Evolutionary conservation across 2,797 vertebrate genomes (phyloP), one percentile per base, ranked within the genome.

Genomic region (Selene dorsalis): DNA sequence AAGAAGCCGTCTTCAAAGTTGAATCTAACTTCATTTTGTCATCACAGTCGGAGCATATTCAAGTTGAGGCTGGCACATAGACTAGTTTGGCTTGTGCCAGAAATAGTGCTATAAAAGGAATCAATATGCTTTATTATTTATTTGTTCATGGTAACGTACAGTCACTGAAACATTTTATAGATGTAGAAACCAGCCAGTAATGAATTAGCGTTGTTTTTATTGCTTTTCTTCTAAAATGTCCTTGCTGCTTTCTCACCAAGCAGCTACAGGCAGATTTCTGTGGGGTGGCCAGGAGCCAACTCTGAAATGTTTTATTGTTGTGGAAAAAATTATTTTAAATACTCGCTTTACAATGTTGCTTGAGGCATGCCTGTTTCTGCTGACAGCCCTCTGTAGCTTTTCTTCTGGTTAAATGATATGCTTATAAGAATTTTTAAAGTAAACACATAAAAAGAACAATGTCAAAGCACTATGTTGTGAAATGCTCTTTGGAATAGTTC

Each of bases 241-340:
- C 77, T 82, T 7, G 39, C 22, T 89, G 75, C 52, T 85, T 78
- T 87, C 24, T 68, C 75, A 78, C 85, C 79, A 73, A 83, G 82
- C 67, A 79, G 80, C 84, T 84, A 78, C 76, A 86, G 75, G 64
- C 78, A 82, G 68, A 87, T 56, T 66, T 86, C 69, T 80, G 82
- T 77, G 73, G 83, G 75, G 76, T 87, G 87, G 82, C 79, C 72
- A n/a, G 13, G 64, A 79, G 79, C 87, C 90, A 91, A 73, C 79
- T 79, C 67, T 63, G 77, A 90, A 89, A 84, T 84, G 80, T 92
- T 91, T 92, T 90, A 90, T 91, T 93, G 87, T 89, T 84, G 83
- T 90, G 86, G 80, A 89, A 89, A 41, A 91, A 88, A 82, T 52
- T 35, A 87, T 92, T 93, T 86, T 88, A 91, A 91, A 84, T 84